Evolutionary conservation across 2,888 invertebrate species (phyloP), one percentile per base, ranked within the genome.

Genomic region (Stenchaetothrips biformis): DNA sequence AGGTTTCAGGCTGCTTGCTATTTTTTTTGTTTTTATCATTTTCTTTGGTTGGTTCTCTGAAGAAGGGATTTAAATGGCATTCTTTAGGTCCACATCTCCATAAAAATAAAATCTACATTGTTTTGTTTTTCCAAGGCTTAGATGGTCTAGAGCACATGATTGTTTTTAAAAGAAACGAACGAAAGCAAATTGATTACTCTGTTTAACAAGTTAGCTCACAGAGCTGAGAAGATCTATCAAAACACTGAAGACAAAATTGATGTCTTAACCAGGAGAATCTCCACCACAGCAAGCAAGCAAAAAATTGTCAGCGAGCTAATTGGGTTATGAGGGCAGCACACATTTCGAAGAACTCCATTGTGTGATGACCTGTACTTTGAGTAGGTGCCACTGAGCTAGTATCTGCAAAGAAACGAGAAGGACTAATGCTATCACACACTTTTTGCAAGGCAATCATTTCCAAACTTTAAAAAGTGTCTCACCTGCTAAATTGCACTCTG

Each of bases 331-430:
- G 90, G 3, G 97, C 96, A 27, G 99, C 98, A 88, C 99, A 99
- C 98, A 99, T 99, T 89, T 99, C 99, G 86, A 99, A 99, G 89
- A 99, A 99, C 89, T 99, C 99, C 95, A 99, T 97, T 1, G 99
- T 99, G 87, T 98, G 97, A 86, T 99, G 98, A 0, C 95, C 95
- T n/a, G 84, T 83, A 48, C 78, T 87, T 85, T 83, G 86, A 82
- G 82, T 86, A 83, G 79, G 87, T 84, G 53, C 87, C 85, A n/a
- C 84, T 82, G 81, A 85, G 82, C 80, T 83, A 49, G 85, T 84
- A 84, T 87, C 87, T 87, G 82, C 11, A 83, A 83, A 7, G 78
- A 79, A 79, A 77, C 81, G 74, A 16, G 80, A 74, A 79, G 37
- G 37, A 27, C 7, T 79, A 78, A 78, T 78, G 74, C 21, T 53